Evolutionary conservation across 2,888 invertebrate genomes (phyloP).

Genomic region (Neoaliturus tenellus): DNA sequence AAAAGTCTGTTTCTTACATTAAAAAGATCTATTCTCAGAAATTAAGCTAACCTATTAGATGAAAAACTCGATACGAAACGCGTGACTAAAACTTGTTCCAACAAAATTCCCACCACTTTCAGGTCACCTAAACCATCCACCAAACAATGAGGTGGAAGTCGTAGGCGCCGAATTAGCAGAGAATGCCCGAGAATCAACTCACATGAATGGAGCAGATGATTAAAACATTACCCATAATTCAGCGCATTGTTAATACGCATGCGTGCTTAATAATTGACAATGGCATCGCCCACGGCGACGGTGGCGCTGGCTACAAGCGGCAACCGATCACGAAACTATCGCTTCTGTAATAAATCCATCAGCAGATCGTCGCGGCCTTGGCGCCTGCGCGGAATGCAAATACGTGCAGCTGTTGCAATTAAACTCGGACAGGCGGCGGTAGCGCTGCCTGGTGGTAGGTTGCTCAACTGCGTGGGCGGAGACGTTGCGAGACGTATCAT

Average conservation of each 20-base stretch:
- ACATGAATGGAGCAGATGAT: neutral
- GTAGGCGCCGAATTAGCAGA: neutral
- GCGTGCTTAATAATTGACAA: conserved; percentile 11
- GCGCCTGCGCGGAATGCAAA: conserved; percentile 21
- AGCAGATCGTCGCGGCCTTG: neutral
- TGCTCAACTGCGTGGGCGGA: neutral
- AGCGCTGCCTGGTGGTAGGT: neutral
- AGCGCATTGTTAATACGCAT: neutral
- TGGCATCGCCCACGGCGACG: neutral
- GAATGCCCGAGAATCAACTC: neutral
- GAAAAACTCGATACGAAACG: no score
- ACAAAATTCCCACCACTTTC: no score
- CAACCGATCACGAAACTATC: conserved; percentile 26
- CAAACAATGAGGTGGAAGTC: neutral
- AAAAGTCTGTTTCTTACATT: no score
- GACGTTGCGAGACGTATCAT: neutral
- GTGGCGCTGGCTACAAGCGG: neutral
- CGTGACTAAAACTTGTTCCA: no score
- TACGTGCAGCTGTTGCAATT: conserved; percentile 4
- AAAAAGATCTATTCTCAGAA: no score
- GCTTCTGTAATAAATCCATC: conserved; percentile 21
- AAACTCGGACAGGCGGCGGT: neutral
- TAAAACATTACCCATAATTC: neutral
- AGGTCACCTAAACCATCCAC: neutral
- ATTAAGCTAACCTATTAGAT: no score